Conservation (phyloP, 1,140 invertebrate species). For the Pseudachorutes palmiensis region DNA sequence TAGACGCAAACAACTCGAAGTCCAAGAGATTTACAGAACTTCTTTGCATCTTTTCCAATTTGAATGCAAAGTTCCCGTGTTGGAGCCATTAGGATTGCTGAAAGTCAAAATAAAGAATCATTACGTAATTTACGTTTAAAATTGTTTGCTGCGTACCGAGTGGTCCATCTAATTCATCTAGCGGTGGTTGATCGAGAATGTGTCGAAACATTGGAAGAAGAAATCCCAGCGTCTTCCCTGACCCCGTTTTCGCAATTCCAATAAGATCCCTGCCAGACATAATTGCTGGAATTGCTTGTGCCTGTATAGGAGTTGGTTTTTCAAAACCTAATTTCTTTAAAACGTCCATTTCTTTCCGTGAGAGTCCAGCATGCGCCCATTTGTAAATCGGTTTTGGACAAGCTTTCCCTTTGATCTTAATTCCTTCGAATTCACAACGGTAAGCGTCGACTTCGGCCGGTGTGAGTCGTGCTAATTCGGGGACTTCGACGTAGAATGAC, state of each 20-base stretch:
- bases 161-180: slow-evolving; percentile 94
- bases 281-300: slow-evolving; percentile 93
- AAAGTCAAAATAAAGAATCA: slow-evolving; percentile 24
- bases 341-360: slow-evolving; percentile 89
- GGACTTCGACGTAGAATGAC: slow-evolving; percentile 48
- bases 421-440: slow-evolving; percentile 70
- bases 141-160: slow-evolving; percentile 52
- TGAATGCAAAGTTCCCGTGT: slow-evolving; percentile 98
- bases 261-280: slow-evolving; percentile 96
- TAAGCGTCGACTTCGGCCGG: slow-evolving; percentile 77
- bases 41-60: slow-evolving; percentile 93
- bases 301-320: slow-evolving; percentile 67
- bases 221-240: slow-evolving; percentile 97
- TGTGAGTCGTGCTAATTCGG: slow-evolving; percentile 82
- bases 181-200: slow-evolving; percentile 82
- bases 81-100: slow-evolving; percentile 90
- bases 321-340: slow-evolving; percentile 88
- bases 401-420: slow-evolving; percentile 72
- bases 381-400: slow-evolving; percentile 91
- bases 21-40: slow-evolving; percentile 82
- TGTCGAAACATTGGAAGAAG: slow-evolving; percentile 97
- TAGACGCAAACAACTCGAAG: slow-evolving; percentile 93
- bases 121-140: not conserved
- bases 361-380: slow-evolving; percentile 98
- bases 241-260: slow-evolving; percentile 98